Base-by-base conservation (phyloP, 2,797 vertebrate genomes). In the Lepilemur ruficaudatus region DNA sequence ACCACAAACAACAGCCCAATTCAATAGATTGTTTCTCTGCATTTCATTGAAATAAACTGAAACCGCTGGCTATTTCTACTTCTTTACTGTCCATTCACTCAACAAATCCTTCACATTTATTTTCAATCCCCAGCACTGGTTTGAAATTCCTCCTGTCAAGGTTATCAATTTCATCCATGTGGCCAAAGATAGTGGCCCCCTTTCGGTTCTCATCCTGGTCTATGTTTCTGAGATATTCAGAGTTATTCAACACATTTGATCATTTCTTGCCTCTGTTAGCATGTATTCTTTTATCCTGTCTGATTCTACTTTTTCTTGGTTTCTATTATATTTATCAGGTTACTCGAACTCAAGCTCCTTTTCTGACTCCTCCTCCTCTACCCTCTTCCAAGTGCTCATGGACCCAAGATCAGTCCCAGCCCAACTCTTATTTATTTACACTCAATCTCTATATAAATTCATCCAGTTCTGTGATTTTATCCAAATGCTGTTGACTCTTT, bases 11-110 rank as follows among this genome's bases (percentile, higher is more conserved):
- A 43, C 10, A 50, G 15, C 0, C 57, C 57, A 89, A 22, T 30
- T 55, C 5, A 63, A 20, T 4, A 48, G 18, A 72, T 50, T 23
- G 1, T 80, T 67, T 78, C 32, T 76, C 25, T 63, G 41, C 18
- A 93, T 81, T 91, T 69, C 76, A 89, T 14, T 94, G 83, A 93
- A 94, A 90, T 91, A 80, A 91, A 85, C 18, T 38, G 48, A 93
- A 94, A 69, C 30, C 12, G 72, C 10, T 94, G 90, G 65, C 5
- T 81, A 61, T 52, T 85, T 76, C 12, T 61, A 38, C 41, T 59
- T 85, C 10, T 91, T 89, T 83, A 30, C 9, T 95, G 88, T 6
- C 46, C 12, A 93, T 90, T 89, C 52, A 67, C 6, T 78, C 9
- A 55, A 30, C 7, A 82, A 65, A 76, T 48, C 12, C 13, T 57